A percentile compares a stretch with the other conserved stretches of the same genome.
Evolutionary conservation across 2,113 vertebrate species (phyloP).

Genomic region (Gymnobelideus leadbeateri): DNA sequence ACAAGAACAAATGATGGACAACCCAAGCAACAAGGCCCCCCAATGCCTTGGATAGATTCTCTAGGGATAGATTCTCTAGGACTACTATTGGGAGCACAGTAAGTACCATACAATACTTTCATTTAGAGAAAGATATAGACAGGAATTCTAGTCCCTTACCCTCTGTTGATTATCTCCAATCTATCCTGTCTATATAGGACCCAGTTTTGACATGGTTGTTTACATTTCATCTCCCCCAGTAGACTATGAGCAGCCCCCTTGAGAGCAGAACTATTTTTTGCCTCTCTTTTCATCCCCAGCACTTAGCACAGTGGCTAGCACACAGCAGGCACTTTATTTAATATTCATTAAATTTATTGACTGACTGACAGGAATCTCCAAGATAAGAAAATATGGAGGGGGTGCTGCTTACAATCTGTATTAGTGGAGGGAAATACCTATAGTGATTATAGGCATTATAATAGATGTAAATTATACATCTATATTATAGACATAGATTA

Average conservation of each 20-base stretch:
- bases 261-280: neutral
- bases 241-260: neutral
- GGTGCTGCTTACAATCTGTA: neutral
- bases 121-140: neutral
- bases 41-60: neutral
- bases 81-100: too few relatives aligned
- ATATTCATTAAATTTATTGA: neutral
- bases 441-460: neutral
- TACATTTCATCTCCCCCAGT: neutral
- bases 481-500: neutral
- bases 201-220: neutral
- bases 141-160: neutral
- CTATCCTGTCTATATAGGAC: neutral
- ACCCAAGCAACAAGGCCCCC: neutral
- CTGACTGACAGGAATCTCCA: neutral
- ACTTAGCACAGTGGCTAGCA: neutral
- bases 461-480: neutral
- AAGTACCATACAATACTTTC: neutral
- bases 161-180: neutral
- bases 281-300: neutral
- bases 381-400: neutral
- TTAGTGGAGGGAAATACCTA: too few relatives aligned
- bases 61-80: too few relatives aligned
- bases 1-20: neutral
- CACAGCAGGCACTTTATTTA: too few relatives aligned